These are phyloP conservation scores for Temnothorax rugatulus DNA, from an alignment of 2,888 invertebrate genomes.

Conservation along the genomic window DNA sequence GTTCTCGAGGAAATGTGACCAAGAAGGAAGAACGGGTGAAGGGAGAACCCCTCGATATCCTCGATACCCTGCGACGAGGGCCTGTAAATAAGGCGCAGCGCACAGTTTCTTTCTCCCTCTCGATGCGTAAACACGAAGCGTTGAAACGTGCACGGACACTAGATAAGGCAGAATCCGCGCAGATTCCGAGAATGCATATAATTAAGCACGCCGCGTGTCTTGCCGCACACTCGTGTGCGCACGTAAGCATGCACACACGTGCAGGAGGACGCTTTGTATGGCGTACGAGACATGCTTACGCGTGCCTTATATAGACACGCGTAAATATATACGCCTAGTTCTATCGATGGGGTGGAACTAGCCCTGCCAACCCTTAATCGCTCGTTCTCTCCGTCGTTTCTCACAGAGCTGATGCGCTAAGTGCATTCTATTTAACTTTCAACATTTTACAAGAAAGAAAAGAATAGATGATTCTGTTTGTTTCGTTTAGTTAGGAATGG, in stretches of 20 bases:
- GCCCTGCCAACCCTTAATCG: slow-evolving; percentile 47
- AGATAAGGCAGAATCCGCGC: slow-evolving; percentile 77
- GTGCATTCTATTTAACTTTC: background rate
- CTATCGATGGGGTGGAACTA: slow-evolving; percentile 58
- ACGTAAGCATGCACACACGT: slow-evolving; percentile 24
- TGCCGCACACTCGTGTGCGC: slow-evolving; percentile 52
- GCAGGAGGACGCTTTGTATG: slow-evolving; percentile 49
- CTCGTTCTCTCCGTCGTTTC: slow-evolving; percentile 11
- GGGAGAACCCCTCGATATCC: slow-evolving; percentile 45
- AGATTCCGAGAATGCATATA: slow-evolving; percentile 84
- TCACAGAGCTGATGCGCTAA: background rate
- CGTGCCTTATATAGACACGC: slow-evolving; percentile 70
- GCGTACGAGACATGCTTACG: slow-evolving; percentile 58
- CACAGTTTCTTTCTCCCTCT: slow-evolving; percentile 63
- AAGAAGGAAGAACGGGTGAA: slow-evolving; percentile 25
- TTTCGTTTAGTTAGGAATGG: background rate
- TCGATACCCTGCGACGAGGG: slow-evolving; percentile 73
- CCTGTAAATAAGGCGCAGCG: slow-evolving; percentile 77
- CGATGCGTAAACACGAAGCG: slow-evolving; percentile 75
- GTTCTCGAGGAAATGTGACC: slow-evolving; percentile 18
- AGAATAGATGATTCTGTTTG: background rate
- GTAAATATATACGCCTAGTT: slow-evolving; percentile 67
- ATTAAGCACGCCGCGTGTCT: slow-evolving; percentile 79
- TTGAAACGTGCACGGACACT: slow-evolving; percentile 77
- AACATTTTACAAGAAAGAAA: background rate